phyloP scores from a whole-genome alignment of 2,113 vertebrate species.

The Gopherus flavomarginatus region DNA sequence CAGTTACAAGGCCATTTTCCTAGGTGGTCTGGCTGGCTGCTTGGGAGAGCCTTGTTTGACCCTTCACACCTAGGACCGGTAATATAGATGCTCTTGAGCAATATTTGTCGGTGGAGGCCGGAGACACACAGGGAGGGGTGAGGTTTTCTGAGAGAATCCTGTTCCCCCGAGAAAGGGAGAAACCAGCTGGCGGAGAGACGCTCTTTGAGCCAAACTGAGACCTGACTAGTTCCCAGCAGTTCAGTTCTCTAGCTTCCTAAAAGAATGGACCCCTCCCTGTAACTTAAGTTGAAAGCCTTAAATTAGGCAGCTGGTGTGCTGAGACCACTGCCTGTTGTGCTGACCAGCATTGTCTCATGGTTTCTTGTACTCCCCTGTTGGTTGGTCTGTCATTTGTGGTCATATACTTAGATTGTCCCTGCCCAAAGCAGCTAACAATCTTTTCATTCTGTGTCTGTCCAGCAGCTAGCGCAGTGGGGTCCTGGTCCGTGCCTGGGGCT shows the following conservation, averaged over 20 bases:
- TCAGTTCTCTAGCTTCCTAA: not conserved
- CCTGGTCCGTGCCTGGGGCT: too few relatives aligned
- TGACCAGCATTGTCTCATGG: too few relatives aligned
- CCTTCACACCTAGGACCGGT: not conserved
- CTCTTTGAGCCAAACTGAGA: not conserved
- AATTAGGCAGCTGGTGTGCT: too few relatives aligned
- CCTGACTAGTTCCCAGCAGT: not conserved
- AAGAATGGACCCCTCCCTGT: not conserved
- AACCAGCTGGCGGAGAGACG: not conserved
- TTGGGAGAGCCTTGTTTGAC: not conserved
- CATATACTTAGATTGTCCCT: too few relatives aligned
- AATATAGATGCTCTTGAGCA: not conserved
- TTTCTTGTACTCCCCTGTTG: too few relatives aligned
- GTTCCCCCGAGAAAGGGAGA: not conserved
- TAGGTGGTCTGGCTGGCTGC: not conserved
- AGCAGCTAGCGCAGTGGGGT: too few relatives aligned
- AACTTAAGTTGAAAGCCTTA: not conserved
- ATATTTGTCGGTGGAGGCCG: accelerated
- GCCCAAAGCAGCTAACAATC: too few relatives aligned
- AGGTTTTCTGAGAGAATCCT: not conserved
- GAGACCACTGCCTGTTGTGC: too few relatives aligned
- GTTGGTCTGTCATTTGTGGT: too few relatives aligned
- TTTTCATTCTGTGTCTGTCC: too few relatives aligned
- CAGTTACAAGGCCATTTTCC: not conserved
- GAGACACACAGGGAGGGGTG: not conserved